Evolutionary conservation across 2,888 invertebrate species (phyloP).

Genomic region (Cremastinae sp.): DNA sequence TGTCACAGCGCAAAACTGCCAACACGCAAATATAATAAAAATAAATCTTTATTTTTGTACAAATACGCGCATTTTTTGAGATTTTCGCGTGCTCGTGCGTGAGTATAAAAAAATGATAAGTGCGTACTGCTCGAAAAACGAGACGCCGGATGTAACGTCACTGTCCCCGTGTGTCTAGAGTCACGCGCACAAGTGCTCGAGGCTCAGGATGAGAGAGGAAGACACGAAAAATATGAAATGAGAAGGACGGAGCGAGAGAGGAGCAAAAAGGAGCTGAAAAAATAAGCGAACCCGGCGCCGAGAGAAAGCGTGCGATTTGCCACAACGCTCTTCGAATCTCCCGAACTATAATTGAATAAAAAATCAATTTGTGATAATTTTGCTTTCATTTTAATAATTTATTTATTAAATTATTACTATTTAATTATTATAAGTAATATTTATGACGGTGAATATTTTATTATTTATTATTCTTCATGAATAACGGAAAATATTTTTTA

Average conservation of each 20-base stretch:
- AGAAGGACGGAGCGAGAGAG: constrained; percentile 33
- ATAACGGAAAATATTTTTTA: no score
- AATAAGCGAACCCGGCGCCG: neutral
- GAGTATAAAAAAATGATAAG: constrained; percentile 64
- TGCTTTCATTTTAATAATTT: no score
- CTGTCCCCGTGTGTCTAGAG: constrained; percentile 37
- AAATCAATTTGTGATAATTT: no score
- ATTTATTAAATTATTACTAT: no score
- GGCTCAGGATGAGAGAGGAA: constrained; percentile 45
- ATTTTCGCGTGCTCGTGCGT: neutral
- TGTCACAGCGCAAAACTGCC: no score
- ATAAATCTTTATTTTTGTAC: neutral
- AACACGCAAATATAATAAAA: constrained; percentile 7
- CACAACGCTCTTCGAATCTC: constrained; percentile 35
- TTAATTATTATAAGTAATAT: no score
- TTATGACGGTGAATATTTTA: no score
- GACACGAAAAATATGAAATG: constrained; percentile 31
- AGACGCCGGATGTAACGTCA: constrained; percentile 77
- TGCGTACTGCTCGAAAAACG: constrained; percentile 72
- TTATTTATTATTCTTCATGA: no score
- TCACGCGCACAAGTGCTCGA: constrained; percentile 33
- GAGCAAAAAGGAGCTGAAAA: constrained; percentile 18
- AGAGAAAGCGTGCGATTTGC: constrained; percentile 38
- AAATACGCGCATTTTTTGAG: constrained; percentile 12
- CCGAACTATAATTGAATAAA: constrained; percentile 15